Evolutionary conservation across 92 coral and sea anemone genomes (phyloP).

Genomic region (Chrysogorgia sp.): DNA sequence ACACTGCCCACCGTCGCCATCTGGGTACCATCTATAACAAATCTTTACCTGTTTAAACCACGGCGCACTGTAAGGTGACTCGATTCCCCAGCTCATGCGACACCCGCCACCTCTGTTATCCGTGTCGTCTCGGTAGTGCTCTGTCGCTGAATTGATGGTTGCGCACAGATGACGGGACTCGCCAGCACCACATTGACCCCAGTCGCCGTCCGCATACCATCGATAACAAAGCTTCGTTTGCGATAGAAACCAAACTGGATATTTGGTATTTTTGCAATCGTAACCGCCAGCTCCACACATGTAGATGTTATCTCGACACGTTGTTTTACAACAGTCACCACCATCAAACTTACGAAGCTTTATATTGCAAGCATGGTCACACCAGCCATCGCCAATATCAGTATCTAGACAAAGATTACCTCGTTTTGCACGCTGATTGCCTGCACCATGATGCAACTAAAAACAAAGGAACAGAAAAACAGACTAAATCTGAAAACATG

Average conservation of each 20-base stretch:
- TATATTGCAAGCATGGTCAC: conserved; percentile 39
- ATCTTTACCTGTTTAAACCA: conserved; percentile 28
- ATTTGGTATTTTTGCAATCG: conserved; percentile 7
- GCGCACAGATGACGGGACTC: conserved; percentile 12
- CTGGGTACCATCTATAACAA: conserved; percentile 39
- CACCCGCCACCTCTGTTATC: conserved; percentile 30
- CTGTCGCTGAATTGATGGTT: conserved; percentile 5
- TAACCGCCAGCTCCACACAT: conserved; percentile 36
- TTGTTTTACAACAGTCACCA: conserved; percentile 32
- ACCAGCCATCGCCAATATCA: conserved; percentile 45
- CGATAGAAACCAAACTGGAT: conserved; percentile 39
- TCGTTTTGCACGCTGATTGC: too few species aligned
- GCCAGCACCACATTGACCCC: conserved; percentile 28
- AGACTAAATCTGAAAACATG: too few species aligned
- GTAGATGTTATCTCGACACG: conserved; percentile 18
- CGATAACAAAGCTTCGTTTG: conserved; percentile 31
- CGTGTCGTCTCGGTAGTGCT: conserved; percentile 38
- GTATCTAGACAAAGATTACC: too few species aligned
- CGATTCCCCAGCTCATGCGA: conserved; percentile 32
- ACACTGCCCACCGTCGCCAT: conserved; percentile 45
- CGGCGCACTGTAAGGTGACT: conserved; percentile 17
- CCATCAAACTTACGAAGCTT: conserved; percentile 32
- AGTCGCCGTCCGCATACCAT: conserved; percentile 26
- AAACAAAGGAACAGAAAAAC: too few species aligned
- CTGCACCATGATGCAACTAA: too few species aligned